Evolutionary conservation across 2,797 vertebrate species (phyloP).

Genomic region (Gorsachius magnificus): DNA sequence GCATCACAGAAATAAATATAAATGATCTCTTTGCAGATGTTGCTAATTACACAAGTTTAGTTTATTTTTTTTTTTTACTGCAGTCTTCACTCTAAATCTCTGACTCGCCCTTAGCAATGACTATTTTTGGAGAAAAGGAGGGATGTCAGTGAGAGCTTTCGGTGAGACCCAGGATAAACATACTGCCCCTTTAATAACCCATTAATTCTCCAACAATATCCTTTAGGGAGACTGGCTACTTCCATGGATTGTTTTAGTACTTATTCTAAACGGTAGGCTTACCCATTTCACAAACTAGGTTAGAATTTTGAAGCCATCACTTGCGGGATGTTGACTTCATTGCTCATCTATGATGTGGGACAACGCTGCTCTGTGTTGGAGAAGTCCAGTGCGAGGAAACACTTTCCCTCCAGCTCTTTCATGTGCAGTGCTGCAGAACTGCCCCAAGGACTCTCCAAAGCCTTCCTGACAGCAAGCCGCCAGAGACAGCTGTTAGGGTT

Average conservation of each 20-base stretch:
- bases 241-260: constrained; percentile 12
- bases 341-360: neutral
- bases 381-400: neutral
- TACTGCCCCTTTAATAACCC: neutral
- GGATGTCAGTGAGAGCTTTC: neutral
- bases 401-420: neutral
- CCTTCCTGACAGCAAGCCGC: neutral
- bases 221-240: neutral
- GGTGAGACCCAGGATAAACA: neutral
- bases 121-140: neutral
- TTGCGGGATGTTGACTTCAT: neutral
- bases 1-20: neutral
- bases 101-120: neutral
- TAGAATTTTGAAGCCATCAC: neutral
- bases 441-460: neutral
- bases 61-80: neutral
- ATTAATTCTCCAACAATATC: neutral
- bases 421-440: neutral
- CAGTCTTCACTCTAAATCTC: neutral
- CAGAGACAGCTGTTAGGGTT: neutral
- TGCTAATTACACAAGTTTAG: neutral
- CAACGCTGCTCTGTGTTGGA: neutral
- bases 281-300: neutral
- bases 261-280: constrained; percentile 19
- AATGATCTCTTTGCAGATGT: neutral